Evolutionary conservation across 2,113 vertebrate species (phyloP).

Genomic region (Perccottus glenii): DNA sequence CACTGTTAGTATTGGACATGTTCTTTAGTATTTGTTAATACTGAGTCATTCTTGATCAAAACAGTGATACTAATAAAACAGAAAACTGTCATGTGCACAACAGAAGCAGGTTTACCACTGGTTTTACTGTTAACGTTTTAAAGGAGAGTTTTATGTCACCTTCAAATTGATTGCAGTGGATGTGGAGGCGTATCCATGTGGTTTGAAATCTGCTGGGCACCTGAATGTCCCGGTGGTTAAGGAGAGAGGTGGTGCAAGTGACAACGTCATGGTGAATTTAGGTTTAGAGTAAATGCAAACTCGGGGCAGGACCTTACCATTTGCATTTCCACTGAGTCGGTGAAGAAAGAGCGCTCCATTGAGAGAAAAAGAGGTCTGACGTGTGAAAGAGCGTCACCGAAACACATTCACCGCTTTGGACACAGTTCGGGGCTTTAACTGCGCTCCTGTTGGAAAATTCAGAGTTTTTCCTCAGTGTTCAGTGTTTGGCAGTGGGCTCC

Average conservation of each 20-base stretch:
- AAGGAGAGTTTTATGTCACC: too few relatives aligned
- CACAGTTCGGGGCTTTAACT: slow-evolving; percentile 34
- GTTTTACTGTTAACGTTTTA: too few relatives aligned
- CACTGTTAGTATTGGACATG: too few relatives aligned
- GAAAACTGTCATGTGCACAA: too few relatives aligned
- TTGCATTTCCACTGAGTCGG: slow-evolving; percentile 54
- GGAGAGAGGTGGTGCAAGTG: slow-evolving; percentile 33
- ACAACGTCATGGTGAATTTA: slow-evolving; percentile 58
- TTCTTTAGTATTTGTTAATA: too few relatives aligned
- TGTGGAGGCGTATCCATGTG: slow-evolving; percentile 1
- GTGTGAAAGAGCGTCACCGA: slow-evolving; percentile 55
- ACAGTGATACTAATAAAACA: too few relatives aligned
- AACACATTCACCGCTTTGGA: slow-evolving; percentile 55
- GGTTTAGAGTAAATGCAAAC: slow-evolving; percentile 16
- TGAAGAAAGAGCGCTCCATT: slow-evolving; percentile 45
- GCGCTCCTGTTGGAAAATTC: slow-evolving; percentile 44
- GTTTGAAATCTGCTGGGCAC: slow-evolving; percentile 18
- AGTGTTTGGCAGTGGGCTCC: slow-evolving; percentile 30
- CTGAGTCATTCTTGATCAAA: too few relatives aligned
- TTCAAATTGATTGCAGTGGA: slow-evolving; percentile 7
- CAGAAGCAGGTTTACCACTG: too few relatives aligned
- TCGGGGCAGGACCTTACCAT: slow-evolving; percentile 41
- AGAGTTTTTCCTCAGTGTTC: slow-evolving; percentile 50
- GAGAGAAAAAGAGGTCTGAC: slow-evolving; percentile 57
- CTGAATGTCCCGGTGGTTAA: slow-evolving; percentile 25